Conservation (phyloP, 2,113 vertebrate genomes). For the Theristicus caerulescens region DNA sequence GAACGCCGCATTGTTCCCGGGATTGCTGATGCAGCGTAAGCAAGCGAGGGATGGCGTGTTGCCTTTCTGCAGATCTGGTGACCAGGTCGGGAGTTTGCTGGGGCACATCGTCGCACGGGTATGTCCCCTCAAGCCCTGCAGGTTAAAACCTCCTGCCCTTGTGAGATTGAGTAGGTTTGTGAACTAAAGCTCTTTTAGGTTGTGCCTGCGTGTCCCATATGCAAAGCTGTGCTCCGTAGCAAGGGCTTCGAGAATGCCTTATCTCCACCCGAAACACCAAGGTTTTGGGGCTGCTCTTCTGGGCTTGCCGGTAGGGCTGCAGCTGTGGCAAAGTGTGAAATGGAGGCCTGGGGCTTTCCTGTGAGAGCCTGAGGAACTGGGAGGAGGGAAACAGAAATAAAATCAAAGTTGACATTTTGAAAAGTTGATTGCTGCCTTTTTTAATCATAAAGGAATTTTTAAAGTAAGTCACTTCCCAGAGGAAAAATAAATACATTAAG, state of each 20-base stretch:
- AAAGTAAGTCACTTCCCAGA: conserved; percentile 1
- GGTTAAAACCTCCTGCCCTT: background rate
- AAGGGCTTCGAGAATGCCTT: background rate
- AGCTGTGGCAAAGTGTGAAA: background rate
- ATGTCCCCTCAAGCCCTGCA: background rate
- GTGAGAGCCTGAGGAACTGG: background rate
- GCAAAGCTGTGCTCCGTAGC: background rate
- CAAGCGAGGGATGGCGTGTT: accelerated
- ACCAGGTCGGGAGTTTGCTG: background rate
- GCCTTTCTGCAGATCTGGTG: background rate
- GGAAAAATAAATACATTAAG: conserved; percentile 12
- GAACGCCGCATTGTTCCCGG: accelerated
- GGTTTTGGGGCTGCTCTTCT: background rate
- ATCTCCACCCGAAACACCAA: background rate
- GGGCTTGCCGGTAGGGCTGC: background rate
- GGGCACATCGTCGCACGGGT: accelerated
- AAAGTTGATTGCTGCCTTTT: conserved; percentile 17
- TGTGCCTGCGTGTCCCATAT: background rate
- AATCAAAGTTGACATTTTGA: background rate
- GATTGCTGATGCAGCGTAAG: accelerated
- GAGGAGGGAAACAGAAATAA: conserved; percentile 1
- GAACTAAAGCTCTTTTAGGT: background rate
- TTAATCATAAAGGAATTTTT: conserved; percentile 25
- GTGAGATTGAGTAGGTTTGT: background rate
- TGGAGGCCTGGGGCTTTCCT: background rate